phyloP scores from a whole-genome alignment of 2,113 vertebrate genomes.

The Zosterops pallidus region DNA sequence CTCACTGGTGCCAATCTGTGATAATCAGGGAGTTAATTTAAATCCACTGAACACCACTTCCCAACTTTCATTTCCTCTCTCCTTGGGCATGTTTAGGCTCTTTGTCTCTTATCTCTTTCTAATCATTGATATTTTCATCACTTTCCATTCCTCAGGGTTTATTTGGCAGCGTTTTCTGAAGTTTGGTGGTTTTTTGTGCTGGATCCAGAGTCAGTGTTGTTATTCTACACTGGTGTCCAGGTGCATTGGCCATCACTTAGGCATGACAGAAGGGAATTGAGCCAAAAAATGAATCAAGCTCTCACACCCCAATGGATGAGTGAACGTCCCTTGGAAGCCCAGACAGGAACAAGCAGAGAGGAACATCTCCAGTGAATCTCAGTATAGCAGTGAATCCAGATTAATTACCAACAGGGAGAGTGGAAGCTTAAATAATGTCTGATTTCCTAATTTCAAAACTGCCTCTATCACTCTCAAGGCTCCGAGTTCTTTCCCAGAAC shows the following conservation, averaged over 20 bases:
- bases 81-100: background rate
- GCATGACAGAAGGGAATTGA: background rate
- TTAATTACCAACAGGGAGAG: background rate
- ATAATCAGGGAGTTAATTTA: background rate
- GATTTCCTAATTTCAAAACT: background rate
- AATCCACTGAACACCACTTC: background rate
- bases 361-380: background rate
- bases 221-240: background rate
- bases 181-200: background rate
- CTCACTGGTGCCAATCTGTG: background rate
- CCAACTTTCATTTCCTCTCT: background rate
- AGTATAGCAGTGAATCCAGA: background rate
- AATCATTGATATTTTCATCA: background rate
- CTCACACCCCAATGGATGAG: background rate
- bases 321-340: background rate
- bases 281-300: background rate
- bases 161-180: background rate
- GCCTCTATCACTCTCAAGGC: background rate
- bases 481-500: background rate
- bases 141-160: background rate
- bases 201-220: background rate
- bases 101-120: conserved; percentile 15
- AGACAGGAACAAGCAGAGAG: background rate
- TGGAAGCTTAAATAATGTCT: background rate
- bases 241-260: background rate